phyloP scores from a whole-genome alignment of 2,888 invertebrate genomes.

The Drosophila cracens region DNA sequence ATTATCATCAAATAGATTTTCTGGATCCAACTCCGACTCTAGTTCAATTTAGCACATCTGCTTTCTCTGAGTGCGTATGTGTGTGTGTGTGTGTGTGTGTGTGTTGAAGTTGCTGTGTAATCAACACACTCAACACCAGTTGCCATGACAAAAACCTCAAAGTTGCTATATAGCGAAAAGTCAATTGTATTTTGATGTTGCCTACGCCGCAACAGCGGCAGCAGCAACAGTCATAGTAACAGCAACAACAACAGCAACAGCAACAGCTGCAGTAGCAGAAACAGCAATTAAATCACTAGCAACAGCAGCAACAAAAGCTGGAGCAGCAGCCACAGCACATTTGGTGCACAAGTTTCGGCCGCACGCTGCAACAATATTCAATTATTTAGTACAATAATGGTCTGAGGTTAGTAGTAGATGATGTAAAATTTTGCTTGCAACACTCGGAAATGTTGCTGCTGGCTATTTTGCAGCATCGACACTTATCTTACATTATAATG shows the following conservation, averaged over 20 bases:
- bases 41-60: neutral
- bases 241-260: slow-evolving; percentile 12
- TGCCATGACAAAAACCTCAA: slow-evolving; percentile 63
- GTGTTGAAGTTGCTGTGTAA: slow-evolving; percentile 41
- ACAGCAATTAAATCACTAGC: slow-evolving; percentile 6
- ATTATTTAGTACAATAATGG: slow-evolving; percentile 73
- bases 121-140: slow-evolving; percentile 43
- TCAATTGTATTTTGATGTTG: slow-evolving; percentile 77
- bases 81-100: neutral
- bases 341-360: slow-evolving; percentile 49
- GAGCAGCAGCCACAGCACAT: slow-evolving; percentile 58
- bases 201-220: slow-evolving; percentile 40
- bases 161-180: slow-evolving; percentile 73
- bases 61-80: slow-evolving; percentile 15
- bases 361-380: slow-evolving; percentile 69
- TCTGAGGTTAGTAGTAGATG: slow-evolving; percentile 46
- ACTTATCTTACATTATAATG: slow-evolving; percentile 1
- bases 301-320: neutral
- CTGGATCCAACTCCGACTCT: neutral
- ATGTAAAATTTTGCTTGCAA: slow-evolving; percentile 29
- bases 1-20: neutral
- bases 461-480: slow-evolving; percentile 7
- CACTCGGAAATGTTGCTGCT: slow-evolving; percentile 9
- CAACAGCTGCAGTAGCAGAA: neutral
- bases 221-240: slow-evolving; percentile 30